Conservation (phyloP, 2,888 invertebrate genomes). For the Megastigmus dorsalis region DNA sequence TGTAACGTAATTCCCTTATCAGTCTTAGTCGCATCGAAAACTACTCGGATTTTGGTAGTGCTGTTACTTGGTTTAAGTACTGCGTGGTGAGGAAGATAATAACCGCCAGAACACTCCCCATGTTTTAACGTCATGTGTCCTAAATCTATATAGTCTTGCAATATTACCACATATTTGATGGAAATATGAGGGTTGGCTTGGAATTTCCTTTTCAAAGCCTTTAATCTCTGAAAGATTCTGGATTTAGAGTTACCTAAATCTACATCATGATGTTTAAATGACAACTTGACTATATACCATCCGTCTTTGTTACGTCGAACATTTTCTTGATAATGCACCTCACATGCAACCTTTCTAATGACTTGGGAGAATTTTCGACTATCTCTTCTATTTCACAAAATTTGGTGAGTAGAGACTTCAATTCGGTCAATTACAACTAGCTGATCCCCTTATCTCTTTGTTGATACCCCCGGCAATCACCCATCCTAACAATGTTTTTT, state of each 20-base stretch:
- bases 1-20: not conserved
- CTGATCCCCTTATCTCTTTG: no score
- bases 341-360: conserved; percentile 46
- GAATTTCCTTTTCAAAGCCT: not conserved
- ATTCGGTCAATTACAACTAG: conserved; percentile 12
- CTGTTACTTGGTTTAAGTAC: not conserved
- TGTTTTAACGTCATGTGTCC: not conserved
- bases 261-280: no score
- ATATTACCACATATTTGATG: not conserved
- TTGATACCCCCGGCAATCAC: conserved; percentile 36
- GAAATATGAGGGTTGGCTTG: not conserved
- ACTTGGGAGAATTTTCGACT: not conserved
- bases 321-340: conserved; percentile 47
- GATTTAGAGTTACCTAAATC: no score
- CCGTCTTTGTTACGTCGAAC: conserved; percentile 39
- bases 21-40: not conserved
- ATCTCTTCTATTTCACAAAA: conserved; percentile 58
- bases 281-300: conserved; percentile 53
- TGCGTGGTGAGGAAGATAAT: not conserved
- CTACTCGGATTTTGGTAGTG: not conserved
- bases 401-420: not conserved
- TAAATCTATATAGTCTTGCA: not conserved
- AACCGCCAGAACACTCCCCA: not conserved
- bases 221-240: not conserved
- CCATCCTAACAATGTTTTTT: conserved; percentile 56